Evolutionary conservation across 2,888 invertebrate species (phyloP), one percentile per base, ranked within the genome.

Genomic region (Lycophotia porphyrea): DNA sequence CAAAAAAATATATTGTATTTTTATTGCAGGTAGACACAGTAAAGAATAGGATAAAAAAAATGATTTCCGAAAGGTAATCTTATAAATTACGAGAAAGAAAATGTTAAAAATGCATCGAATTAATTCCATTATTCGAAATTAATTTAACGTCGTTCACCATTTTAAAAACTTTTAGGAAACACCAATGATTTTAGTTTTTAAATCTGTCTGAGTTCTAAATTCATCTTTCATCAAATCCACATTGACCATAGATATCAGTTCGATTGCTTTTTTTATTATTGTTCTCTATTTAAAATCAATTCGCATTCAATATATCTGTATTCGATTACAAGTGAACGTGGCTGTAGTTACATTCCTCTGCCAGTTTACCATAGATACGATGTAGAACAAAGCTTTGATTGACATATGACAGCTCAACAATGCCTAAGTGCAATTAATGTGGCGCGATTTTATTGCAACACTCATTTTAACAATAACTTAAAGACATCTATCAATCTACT

Each of bases 311-410:
- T 60, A 34, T 21, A 63, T 47, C 34, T 58, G 34, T 68, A 63
- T 68, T 85, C 52, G 49, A 71, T 86, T 66, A 68, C 71, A 74
- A 82, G 18, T 65, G 60, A 47, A 67, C 55, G 83, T 86, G 74
- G 63, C 55, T 74, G 64, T 64, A 52, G 18, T 39, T 60, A 66
- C 61, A 71, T 78, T 86, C 64, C 55, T 74, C 58, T 66, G 58
- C 68, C 27, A 55, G 52, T 86, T 83, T 78, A 83, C 61, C 84
- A 86, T 83, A 85, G 78, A 85, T 77, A 78, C 49, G 66, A 86
- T 83, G 71, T 83, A 86, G 79, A 83, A 83, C 86, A 86, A 82
- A 70, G 69, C 44, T 63, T 55, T 83, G 84, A 87, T 81, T 87
- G 87, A 87, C 87, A 81, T 18, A 74, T 74, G 84, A 84, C 77